Evolutionary conservation across 1,140 invertebrate species (phyloP), one percentile per base, ranked within the genome.

Genomic region (Atta texana): DNA sequence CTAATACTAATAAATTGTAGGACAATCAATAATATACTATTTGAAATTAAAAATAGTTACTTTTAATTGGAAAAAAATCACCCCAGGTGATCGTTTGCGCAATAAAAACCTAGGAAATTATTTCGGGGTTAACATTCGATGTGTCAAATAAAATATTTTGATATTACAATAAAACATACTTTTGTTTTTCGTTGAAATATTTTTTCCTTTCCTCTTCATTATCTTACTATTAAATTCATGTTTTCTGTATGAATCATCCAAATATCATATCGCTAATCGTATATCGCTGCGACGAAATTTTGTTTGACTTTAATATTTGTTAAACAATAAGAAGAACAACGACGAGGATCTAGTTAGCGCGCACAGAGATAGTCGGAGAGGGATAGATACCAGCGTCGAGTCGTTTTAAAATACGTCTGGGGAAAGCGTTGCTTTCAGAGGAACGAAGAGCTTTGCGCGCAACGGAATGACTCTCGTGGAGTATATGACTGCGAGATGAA

Each of bases 401-500:
- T 86, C 39, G 80, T 85, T 90, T 87, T 59, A 66, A 66, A 88
- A 55, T 57, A 64, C 57, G 44, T 51, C 7, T 72, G 64, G 61
- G 34, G 51, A 85, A 53, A 61, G 72, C 76, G 39, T 81, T 81
- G 85, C 89, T 90, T 90, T 90, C 51, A 57, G 59, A 82, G 55
- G 55, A 63, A 87, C 66, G 86, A 87, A 28, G 44, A 69, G 77
- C 77, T 86, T 80, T 86, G 55, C 68, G 49, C 68, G 44, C 55
- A 59, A 84, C 72, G 80, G 86, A 75, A 87, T 75, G 59, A 59
- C 86, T 87, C 78, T 84, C 71, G 66, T 55, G 51, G 66, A 69
- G 78, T 75, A 85, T 87, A 87, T 84, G 86, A 87, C 80, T 84
- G 80, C 80, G 68, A 84, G 86, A 90, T 88, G 88, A 78, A 84